phyloP scores from a whole-genome alignment of 1,140 invertebrate species.

The Drosophila ficusphila region DNA sequence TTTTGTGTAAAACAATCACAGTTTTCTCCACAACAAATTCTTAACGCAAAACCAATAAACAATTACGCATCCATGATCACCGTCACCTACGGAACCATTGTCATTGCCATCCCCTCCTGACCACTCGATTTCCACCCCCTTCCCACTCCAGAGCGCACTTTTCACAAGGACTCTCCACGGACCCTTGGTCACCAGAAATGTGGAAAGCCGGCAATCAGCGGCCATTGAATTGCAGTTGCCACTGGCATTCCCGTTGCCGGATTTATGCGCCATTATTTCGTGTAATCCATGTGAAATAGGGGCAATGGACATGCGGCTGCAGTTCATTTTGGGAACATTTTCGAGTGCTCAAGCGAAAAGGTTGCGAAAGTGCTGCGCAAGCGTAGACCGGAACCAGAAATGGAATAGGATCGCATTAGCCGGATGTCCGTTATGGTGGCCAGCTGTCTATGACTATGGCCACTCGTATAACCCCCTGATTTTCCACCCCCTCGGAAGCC shows the following conservation, averaged over 20 bases:
- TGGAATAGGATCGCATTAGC: slow-evolving; percentile 63
- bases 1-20: slow-evolving; percentile 30
- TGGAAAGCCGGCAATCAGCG: slow-evolving; percentile 59
- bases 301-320: slow-evolving; percentile 66
- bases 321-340: slow-evolving; percentile 39
- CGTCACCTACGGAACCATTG: slow-evolving; percentile 7
- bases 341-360: slow-evolving; percentile 52
- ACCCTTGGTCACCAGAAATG: slow-evolving; percentile 9
- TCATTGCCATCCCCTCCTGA: slow-evolving; percentile 19
- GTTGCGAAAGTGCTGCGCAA: slow-evolving; percentile 57
- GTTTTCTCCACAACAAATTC: slow-evolving; percentile 34
- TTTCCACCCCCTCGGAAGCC: slow-evolving; percentile 15
- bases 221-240: slow-evolving; percentile 55
- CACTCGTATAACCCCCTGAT: not conserved
- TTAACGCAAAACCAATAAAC: slow-evolving; percentile 50
- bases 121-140: slow-evolving; percentile 19
- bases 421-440: slow-evolving; percentile 70
- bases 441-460: slow-evolving; percentile 36
- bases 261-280: slow-evolving; percentile 78
- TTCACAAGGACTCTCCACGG: slow-evolving; percentile 17
- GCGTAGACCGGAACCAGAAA: slow-evolving; percentile 26
- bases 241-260: slow-evolving; percentile 51
- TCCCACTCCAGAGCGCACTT: slow-evolving; percentile 7
- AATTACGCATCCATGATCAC: slow-evolving; percentile 49
- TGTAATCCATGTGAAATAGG: slow-evolving; percentile 81